Evolutionary conservation across 2,113 vertebrate genomes (phyloP), one percentile per base, ranked within the genome.

Genomic region (Onychostoma macrolepis): DNA sequence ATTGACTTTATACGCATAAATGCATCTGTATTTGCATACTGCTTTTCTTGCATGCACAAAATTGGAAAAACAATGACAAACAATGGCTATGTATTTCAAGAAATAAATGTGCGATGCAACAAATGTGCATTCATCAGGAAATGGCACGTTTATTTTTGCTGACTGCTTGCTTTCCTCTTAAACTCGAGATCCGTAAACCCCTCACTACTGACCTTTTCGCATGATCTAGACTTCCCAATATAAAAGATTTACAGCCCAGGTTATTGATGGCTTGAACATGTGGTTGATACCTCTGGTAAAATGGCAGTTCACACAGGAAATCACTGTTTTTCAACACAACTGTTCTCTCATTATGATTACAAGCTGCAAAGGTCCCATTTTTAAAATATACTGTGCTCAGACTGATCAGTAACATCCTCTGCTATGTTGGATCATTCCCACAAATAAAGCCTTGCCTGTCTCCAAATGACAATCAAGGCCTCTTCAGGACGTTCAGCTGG

Each of bases 311-410:
- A 78, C 45, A 53, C n/a, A 30, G 4, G n/a, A 77, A 30, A 26
- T 33, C 26, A 10, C 45, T 4, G 38, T 76, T 76, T 45, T 45
- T 21, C 76, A 78, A 78, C 76, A 78, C 45, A 53, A 10, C 75
- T 5, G 15, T 77, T 30, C 75, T 21, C 75, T 77, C 75, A 9
- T 78, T 15, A 33, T 78, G 76, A 78, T 78, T 53, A 78, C 45
- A 78, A 53, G 76, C 76, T 33, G 43, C 45, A 78, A 78, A 78
- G 76, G 41, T 78, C 28, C 48, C 76, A 24, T 78, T 78, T 78
- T 78, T 53, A 10, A 53, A 78, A 78, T 78, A 33, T 53, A 78
- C 76, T 50, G 45, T 4, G 17, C 48, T 19, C 45, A 48, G 76
- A 2, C 76, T 53, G 45, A 78, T 33, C 76, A 53, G 53, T 78